phyloP scores from a whole-genome alignment of 2,888 invertebrate species.

The Lysandra coridon region DNA sequence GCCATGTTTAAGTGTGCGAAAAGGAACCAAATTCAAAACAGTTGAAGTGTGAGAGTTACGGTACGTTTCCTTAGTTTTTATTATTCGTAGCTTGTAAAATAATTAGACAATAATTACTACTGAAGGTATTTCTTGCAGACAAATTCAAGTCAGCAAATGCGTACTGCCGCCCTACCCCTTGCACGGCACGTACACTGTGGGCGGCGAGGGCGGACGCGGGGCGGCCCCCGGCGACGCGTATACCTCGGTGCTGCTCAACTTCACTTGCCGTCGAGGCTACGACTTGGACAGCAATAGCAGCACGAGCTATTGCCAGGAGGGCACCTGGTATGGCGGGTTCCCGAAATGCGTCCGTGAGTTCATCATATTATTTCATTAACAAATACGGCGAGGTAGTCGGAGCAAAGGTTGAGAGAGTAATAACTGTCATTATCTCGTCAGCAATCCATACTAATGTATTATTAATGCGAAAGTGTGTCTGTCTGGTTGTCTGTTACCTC shows the following conservation, averaged over 20 bases:
- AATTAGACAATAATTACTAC: conserved; percentile 26
- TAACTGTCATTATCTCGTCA: no score
- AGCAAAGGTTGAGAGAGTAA: no score
- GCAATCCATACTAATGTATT: no score
- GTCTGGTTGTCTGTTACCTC: no score
- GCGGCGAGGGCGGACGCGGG: conserved; percentile 42
- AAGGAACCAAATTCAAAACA: no score
- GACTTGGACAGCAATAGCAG: conserved; percentile 43
- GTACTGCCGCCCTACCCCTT: conserved; percentile 54
- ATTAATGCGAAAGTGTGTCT: no score
- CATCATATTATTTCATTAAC: no score
- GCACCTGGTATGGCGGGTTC: conserved; percentile 48
- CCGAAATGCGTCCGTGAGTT: conserved; percentile 52
- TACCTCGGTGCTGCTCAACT: conserved; percentile 47
- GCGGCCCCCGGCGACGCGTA: conserved; percentile 48
- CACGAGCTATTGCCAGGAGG: conserved; percentile 50
- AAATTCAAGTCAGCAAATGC: conserved; percentile 47
- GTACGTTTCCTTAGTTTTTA: no score
- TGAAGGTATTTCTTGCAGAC: conserved; percentile 38
- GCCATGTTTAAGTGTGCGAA: no score
- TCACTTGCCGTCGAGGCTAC: conserved; percentile 56
- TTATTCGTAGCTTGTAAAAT: no score
- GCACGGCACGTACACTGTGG: conserved; percentile 52
- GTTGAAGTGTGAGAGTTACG: background rate
- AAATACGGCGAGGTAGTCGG: no score